Evolutionary conservation across 1,140 invertebrate species (phyloP).

Genomic region (Papilio machaon): DNA sequence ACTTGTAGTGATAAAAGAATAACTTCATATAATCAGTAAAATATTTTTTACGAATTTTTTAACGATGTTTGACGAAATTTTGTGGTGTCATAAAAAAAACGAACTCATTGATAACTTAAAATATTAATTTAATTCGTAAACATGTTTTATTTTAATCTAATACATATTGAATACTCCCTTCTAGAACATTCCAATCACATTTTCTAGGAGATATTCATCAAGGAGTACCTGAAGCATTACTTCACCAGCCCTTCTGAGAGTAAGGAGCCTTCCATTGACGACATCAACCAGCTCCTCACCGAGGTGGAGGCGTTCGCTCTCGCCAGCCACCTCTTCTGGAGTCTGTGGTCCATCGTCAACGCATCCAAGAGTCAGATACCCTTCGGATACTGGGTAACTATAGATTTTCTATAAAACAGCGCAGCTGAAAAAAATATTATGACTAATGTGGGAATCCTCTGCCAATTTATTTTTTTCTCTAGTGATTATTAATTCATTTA

Average conservation of each 20-base stretch:
- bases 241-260: constrained; percentile 48
- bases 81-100: constrained; percentile 8
- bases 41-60: neutral
- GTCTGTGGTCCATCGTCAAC: constrained; percentile 95
- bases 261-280: constrained; percentile 70
- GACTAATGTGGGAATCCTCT: no score
- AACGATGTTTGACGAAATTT: constrained; percentile 15
- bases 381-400: constrained; percentile 96
- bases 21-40: no score
- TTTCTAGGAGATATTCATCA: constrained; percentile 84
- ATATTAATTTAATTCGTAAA: neutral
- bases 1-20: no score
- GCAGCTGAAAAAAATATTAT: neutral
- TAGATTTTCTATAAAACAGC: neutral
- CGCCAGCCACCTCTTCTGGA: constrained; percentile 97
- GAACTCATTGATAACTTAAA: neutral
- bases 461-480: no score
- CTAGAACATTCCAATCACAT: constrained; percentile 24
- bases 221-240: constrained; percentile 82
- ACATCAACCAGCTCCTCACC: constrained; percentile 84
- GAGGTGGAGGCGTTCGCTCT: constrained; percentile 93
- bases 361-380: constrained; percentile 93
- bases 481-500: no score
- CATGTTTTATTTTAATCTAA: neutral
- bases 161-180: neutral